Conservation (phyloP, 2,797 vertebrate genomes). For the Strix occidentalis region DNA sequence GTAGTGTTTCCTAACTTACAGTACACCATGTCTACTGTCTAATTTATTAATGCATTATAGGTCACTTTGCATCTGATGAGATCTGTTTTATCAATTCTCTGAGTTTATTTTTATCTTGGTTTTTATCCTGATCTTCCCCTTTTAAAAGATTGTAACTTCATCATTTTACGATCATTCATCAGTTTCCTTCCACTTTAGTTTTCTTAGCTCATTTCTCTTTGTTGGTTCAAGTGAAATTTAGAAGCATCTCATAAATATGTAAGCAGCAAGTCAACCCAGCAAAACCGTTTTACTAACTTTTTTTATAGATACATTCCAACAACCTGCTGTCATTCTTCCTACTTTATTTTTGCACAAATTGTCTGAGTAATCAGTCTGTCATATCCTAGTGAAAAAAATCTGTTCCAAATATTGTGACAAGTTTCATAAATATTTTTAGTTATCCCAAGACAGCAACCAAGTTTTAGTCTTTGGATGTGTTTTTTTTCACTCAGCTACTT, state of each 20-base stretch:
- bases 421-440: not conserved
- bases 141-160: not conserved
- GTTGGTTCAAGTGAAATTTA: not conserved
- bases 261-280: not conserved
- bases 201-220: not conserved
- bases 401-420: not conserved
- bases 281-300: not conserved
- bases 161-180: not conserved
- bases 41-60: not conserved
- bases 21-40: not conserved
- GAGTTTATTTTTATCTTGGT: not conserved
- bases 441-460: not conserved
- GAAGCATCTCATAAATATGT: not conserved
- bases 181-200: not conserved
- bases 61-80: not conserved
- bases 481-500: not conserved
- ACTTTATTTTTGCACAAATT: not conserved
- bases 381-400: not conserved
- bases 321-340: not conserved
- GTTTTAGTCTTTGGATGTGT: not conserved
- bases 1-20: not conserved
- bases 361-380: not conserved
- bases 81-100: not conserved
- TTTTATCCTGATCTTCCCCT: not conserved
- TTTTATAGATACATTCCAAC: not conserved